Evolutionary conservation across 1,140 invertebrate genomes (phyloP).

Genomic region (Frieseomelitta varia): DNA sequence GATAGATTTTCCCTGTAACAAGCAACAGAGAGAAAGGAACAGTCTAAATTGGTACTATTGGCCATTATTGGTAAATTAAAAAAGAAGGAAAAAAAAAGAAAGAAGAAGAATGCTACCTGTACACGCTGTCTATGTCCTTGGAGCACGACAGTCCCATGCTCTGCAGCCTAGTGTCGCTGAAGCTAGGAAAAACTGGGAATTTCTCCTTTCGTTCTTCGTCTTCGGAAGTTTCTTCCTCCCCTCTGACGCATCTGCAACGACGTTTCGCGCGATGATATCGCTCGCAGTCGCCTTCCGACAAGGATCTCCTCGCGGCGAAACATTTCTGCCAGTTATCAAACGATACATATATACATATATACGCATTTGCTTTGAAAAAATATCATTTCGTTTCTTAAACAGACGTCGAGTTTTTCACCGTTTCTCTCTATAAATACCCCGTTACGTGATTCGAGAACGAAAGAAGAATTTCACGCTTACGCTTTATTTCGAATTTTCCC

Average conservation of each 20-base stretch:
- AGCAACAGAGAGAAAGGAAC: not conserved
- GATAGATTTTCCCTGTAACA: slow-evolving; percentile 70
- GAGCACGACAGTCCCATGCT: slow-evolving; percentile 70
- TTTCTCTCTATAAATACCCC: slow-evolving; percentile 34
- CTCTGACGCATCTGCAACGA: slow-evolving; percentile 20
- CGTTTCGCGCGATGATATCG: slow-evolving; percentile 24
- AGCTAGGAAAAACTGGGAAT: slow-evolving; percentile 72
- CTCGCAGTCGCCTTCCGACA: slow-evolving; percentile 69
- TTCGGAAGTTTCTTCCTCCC: slow-evolving; percentile 2
- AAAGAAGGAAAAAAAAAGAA: not conserved
- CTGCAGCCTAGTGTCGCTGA: slow-evolving; percentile 68
- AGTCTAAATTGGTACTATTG: not conserved
- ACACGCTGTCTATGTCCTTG: slow-evolving; percentile 60
- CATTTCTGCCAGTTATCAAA: slow-evolving; percentile 60
- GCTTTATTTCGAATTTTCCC: slow-evolving; percentile 33
- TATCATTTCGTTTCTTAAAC: not conserved
- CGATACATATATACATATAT: not conserved
- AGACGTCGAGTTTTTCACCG: not conserved
- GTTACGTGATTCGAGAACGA: not conserved
- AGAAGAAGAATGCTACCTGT: slow-evolving; percentile 47
- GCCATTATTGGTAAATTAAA: not conserved
- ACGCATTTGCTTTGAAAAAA: not conserved
- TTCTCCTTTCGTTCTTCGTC: slow-evolving; percentile 47
- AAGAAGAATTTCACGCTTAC: slow-evolving; percentile 16
- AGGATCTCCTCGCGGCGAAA: slow-evolving; percentile 61